These are phyloP conservation scores for Ormyrus rosae DNA, from an alignment of 2,888 invertebrate species.

Conservation along the genomic window DNA sequence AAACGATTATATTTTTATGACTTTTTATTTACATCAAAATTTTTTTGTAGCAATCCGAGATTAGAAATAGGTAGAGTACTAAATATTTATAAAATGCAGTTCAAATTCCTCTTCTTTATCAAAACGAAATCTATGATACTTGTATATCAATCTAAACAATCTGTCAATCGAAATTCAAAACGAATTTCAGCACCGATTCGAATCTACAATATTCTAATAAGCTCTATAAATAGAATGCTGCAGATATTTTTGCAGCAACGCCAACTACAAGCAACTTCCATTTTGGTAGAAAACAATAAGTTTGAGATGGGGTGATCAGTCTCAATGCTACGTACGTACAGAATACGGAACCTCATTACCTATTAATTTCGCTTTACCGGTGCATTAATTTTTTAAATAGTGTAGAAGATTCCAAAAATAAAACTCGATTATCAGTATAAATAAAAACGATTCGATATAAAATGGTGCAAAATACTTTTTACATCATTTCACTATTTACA, in stretches of 20 bases:
- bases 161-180: background rate
- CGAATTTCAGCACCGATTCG: constrained; percentile 12
- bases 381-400: constrained; percentile 16
- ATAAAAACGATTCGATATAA: constrained; percentile 46
- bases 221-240: constrained; percentile 37
- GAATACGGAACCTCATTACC: constrained; percentile 36
- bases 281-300: constrained; percentile 25
- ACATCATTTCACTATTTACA: constrained; percentile 42
- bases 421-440: constrained; percentile 41
- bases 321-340: constrained; percentile 50
- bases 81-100: constrained; percentile 45
- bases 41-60: constrained; percentile 41
- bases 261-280: constrained; percentile 28
- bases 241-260: constrained; percentile 23
- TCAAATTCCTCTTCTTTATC: constrained; percentile 9
- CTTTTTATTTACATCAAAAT: constrained; percentile 48
- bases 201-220: constrained; percentile 41
- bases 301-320: constrained; percentile 50
- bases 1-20: constrained; percentile 14
- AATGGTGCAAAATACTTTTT: constrained; percentile 51
- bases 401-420: constrained; percentile 52
- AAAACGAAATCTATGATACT: background rate
- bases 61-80: constrained; percentile 50
- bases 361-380: constrained; percentile 12
- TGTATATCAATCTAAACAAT: constrained; percentile 9